These are phyloP conservation scores for Ornithorhynchus anatinus DNA, from an alignment of 2,113 vertebrate genomes.

Conservation along the genomic window DNA sequence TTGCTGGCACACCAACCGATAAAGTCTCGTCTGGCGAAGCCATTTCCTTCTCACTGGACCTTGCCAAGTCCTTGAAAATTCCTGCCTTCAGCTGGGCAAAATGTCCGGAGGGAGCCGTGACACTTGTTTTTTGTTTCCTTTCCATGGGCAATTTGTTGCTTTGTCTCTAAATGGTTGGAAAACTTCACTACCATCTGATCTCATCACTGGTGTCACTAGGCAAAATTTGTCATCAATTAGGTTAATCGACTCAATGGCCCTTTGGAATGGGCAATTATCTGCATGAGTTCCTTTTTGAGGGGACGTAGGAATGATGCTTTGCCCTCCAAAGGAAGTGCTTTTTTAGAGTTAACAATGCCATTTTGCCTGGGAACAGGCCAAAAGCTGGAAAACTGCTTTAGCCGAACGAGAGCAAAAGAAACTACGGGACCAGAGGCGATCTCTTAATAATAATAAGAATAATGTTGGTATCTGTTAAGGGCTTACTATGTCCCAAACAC, in stretches of 20 bases:
- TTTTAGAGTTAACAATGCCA: no score
- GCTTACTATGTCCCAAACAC: no score
- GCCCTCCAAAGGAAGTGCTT: no score
- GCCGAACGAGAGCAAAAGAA: no score
- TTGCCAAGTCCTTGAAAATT: background rate
- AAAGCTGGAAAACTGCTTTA: no score
- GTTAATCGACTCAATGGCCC: background rate
- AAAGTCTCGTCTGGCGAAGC: background rate
- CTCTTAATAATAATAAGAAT: no score
- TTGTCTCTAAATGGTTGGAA: background rate
- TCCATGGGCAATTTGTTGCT: background rate
- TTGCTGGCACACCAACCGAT: background rate
- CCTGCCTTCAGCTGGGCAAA: background rate
- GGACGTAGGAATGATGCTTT: no score
- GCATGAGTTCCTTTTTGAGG: no score
- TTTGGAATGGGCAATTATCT: no score
- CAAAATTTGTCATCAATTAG: background rate
- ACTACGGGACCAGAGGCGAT: no score
- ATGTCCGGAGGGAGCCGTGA: background rate
- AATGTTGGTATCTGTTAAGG: no score
- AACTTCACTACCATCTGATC: background rate
- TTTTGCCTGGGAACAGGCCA: no score
- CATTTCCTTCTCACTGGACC: conserved; percentile 5
- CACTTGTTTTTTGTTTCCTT: background rate
- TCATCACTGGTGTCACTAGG: background rate